A percentile compares a stretch with the other conserved stretches of the same genome.
phyloP scores from a whole-genome alignment of 2,113 vertebrate species.

The Rhynchopsitta pachyrhyncha region DNA sequence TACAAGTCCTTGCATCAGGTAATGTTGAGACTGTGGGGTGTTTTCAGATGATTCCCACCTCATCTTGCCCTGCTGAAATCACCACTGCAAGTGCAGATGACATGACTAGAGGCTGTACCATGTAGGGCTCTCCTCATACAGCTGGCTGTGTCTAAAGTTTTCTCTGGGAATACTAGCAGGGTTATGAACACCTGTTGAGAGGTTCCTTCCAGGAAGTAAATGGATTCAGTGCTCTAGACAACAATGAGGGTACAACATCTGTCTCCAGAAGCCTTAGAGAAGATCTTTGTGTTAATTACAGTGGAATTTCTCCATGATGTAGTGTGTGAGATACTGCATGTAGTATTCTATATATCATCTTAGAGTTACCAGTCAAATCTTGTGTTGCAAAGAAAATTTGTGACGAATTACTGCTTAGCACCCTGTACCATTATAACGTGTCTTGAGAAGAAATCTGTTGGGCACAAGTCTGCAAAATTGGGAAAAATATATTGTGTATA shows the following conservation, averaged over 20 bases:
- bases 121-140: neutral
- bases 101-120: neutral
- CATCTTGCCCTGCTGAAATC: neutral
- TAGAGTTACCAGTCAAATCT: neutral
- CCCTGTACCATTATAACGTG: neutral
- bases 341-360: neutral
- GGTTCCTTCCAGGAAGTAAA: neutral
- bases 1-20: neutral
- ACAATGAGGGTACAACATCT: neutral
- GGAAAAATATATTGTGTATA: neutral
- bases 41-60: neutral
- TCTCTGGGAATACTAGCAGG: neutral
- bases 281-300: neutral
- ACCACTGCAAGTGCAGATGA: neutral
- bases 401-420: neutral
- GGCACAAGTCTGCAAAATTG: neutral
- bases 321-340: accelerated
- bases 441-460: neutral
- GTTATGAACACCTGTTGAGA: neutral
- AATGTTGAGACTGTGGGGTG: neutral
- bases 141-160: neutral
- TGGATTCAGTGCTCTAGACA: neutral
- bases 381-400: neutral
- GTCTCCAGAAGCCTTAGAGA: neutral
- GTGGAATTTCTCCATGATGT: neutral